Conservation (phyloP, 2,797 vertebrate genomes). For the Euthynnus affinis region DNA sequence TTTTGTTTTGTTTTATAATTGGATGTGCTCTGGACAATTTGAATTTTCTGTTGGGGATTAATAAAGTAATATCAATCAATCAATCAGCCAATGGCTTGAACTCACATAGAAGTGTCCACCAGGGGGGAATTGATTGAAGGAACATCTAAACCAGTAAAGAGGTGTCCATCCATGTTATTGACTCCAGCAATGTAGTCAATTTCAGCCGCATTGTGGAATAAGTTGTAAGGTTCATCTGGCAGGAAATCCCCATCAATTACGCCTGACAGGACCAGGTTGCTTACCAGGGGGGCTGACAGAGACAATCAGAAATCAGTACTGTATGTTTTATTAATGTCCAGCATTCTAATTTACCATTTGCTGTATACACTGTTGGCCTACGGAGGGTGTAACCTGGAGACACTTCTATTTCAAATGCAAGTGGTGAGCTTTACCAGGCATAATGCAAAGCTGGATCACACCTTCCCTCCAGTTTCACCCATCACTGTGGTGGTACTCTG, state of each 20-base stretch:
- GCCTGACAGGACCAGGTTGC: slow-evolving; percentile 85
- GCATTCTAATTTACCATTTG: neutral
- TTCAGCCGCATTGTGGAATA: slow-evolving; percentile 90
- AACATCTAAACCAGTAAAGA: slow-evolving; percentile 89
- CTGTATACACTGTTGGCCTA: neutral
- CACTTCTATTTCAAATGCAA: too few relatives aligned
- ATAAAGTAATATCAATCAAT: too few relatives aligned
- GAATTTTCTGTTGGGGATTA: too few relatives aligned
- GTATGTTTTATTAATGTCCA: neutral
- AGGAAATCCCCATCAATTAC: slow-evolving; percentile 95
- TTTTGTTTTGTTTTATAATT: too few relatives aligned
- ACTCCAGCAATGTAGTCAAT: slow-evolving; percentile 90
- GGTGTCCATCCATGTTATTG: slow-evolving; percentile 94
- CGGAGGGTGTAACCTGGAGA: too few relatives aligned
- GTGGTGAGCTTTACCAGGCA: too few relatives aligned
- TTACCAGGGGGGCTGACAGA: slow-evolving; percentile 84
- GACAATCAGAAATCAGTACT: neutral
- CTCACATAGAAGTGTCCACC: slow-evolving; percentile 83
- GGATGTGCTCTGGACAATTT: too few relatives aligned
- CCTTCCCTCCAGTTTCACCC: too few relatives aligned
- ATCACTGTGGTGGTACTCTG: too few relatives aligned
- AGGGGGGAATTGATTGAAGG: slow-evolving; percentile 85
- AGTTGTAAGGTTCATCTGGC: slow-evolving; percentile 85
- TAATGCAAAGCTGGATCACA: too few relatives aligned
- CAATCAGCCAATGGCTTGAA: slow-evolving; percentile 2